Evolutionary conservation across 2,888 invertebrate genomes (phyloP).

Genomic region (Pocota personata): DNA sequence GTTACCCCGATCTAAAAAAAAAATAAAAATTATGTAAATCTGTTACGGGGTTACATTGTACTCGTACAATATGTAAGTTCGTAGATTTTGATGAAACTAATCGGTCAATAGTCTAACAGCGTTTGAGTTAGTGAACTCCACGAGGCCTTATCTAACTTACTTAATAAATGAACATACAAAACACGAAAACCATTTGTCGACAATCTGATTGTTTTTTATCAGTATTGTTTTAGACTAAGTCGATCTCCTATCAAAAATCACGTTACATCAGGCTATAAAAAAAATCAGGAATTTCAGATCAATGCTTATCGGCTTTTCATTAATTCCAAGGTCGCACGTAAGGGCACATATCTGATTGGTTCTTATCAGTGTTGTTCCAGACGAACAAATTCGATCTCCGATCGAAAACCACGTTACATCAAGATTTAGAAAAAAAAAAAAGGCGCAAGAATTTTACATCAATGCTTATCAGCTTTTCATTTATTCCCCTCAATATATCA

Average conservation of each 20-base stretch:
- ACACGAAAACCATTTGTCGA: not conserved
- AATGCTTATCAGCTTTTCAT: no score
- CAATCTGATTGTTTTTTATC: not conserved
- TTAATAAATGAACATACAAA: not conserved
- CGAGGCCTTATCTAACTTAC: not conserved
- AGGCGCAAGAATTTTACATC: no score
- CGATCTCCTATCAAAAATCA: not conserved
- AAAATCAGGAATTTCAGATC: not conserved
- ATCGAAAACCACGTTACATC: no score
- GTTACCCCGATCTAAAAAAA: no score
- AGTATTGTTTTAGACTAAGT: not conserved
- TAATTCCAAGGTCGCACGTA: not conserved
- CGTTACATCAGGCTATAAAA: not conserved
- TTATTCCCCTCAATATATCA: no score
- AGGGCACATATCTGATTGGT: not conserved
- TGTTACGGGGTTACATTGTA: no score
- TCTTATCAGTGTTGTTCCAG: no score
- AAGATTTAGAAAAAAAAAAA: no score
- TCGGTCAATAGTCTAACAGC: not conserved
- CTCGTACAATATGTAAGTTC: not conserved
- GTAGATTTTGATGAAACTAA: not conserved
- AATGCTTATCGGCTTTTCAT: not conserved
- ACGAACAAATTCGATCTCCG: no score
- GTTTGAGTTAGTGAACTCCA: not conserved
- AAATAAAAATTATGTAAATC: no score